A percentile compares a stretch with the other conserved stretches of the same genome.
Evolutionary conservation across 2,113 vertebrate genomes (phyloP).

Genomic region (Hippopotamus amphibius): DNA sequence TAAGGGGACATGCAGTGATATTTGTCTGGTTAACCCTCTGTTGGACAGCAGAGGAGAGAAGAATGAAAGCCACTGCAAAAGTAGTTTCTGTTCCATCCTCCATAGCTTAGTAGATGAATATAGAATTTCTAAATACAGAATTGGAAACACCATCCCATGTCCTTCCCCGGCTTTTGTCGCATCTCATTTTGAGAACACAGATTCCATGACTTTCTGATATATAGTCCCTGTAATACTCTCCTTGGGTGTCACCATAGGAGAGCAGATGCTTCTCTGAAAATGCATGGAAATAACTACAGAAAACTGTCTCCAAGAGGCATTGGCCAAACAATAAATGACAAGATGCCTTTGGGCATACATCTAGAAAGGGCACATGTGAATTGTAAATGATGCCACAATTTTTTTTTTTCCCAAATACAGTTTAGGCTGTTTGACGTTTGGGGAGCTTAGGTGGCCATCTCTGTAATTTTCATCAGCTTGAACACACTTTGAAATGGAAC

Average conservation of each 20-base stretch:
- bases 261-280: conserved; percentile 70
- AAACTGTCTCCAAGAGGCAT: conserved; percentile 69
- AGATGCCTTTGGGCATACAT: conserved; percentile 64
- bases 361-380: conserved; percentile 36
- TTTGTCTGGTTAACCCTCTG: conserved; percentile 18
- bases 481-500: conserved; percentile 25
- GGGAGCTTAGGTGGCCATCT: conserved; percentile 25
- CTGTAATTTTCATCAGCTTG: conserved; percentile 40
- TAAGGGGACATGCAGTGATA: not conserved
- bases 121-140: conserved; percentile 72
- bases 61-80: conserved; percentile 52
- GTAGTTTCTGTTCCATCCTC: not conserved
- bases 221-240: conserved; percentile 75
- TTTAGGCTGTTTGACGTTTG: conserved; percentile 11
- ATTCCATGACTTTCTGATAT: conserved; percentile 66
- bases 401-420: not conserved
- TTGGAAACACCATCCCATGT: conserved; percentile 70
- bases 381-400: conserved; percentile 42
- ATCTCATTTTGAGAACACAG: conserved; percentile 51
- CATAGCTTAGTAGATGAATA: not conserved
- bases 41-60: conserved; percentile 26
- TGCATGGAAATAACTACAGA: conserved; percentile 73
- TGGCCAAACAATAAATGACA: conserved; percentile 71
- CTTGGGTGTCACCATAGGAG: conserved; percentile 64
- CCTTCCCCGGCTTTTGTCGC: conserved; percentile 70